Evolutionary conservation across 2,797 vertebrate genomes (phyloP), one percentile per base, ranked within the genome.

Genomic region (Oceanodroma leucorhoa): DNA sequence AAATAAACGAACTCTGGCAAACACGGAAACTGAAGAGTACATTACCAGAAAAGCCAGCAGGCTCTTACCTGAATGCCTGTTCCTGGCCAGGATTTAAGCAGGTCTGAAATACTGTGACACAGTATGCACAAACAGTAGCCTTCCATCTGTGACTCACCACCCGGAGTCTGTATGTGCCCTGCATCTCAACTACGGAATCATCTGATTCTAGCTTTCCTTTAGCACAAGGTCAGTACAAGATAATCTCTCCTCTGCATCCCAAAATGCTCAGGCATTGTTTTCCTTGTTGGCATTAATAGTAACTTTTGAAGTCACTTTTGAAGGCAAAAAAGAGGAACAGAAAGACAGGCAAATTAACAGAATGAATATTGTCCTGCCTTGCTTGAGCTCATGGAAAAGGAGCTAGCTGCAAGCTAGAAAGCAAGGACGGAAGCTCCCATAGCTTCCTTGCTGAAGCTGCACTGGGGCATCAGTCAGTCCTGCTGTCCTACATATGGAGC

Each of bases 31-130:
- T 15, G 57, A 26, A 19, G 55, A 20, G 15, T 10, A 15, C 4
- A 0, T 21, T 13, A 20, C 29, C 23, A 23, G 29, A 27, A 27
- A 24, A 40, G 36, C 21, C 41, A 27, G 41, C 23, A 61, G 40
- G 61, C 48, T 61, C 26, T 20, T 46, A 20, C 34, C 50, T 9
- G 11, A 34, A 13, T 10, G 43, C 18, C 23, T 30, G 0, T 5
- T 54, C 75, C 75, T 5, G 17, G 50, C 22, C 69, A 14, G 62
- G 45, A 20, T 46, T 41, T 36, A 19, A 30, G 79, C 73, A 22
- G 23, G 29, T 41, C 89, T 8, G 64, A 40, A 18, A 34, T 1
- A 9, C 4, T 2, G 4, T 21, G 40, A 14, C 15, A 6, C 0
- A 3, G 46, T 10, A 13, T 6, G 12, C 20, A 23, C n/a, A 12